Evolutionary conservation across 2,113 vertebrate genomes (phyloP).

Genomic region (Cynoglossus semilaevis): DNA sequence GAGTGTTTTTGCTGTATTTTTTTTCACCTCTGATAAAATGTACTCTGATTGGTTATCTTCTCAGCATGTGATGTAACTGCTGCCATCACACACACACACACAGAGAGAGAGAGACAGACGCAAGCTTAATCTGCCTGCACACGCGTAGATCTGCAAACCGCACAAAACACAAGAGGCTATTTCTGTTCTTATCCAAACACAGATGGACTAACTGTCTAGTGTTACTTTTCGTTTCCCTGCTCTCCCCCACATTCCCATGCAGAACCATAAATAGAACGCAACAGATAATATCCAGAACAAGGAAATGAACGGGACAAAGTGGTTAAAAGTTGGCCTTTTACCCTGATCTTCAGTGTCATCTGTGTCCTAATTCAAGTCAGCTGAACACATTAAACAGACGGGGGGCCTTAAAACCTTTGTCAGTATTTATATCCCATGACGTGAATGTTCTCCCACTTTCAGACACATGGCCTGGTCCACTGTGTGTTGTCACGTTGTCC

Average conservation of each 20-base stretch:
- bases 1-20: not conserved
- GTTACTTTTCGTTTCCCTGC: conserved; percentile 59
- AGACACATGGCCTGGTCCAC: conserved; percentile 7
- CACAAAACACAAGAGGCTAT: conserved; percentile 57
- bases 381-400: conserved; percentile 26
- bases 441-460: conserved; percentile 16
- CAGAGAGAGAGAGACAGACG: not conserved
- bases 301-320: conserved; percentile 45
- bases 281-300: conserved; percentile 65
- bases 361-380: conserved; percentile 44
- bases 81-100: conserved; percentile 3
- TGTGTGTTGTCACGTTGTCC: conserved; percentile 4
- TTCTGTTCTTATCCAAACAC: conserved; percentile 72
- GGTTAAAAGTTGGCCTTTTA: conserved; percentile 44
- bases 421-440: conserved; percentile 37
- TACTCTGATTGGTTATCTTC: not conserved
- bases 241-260: conserved; percentile 69
- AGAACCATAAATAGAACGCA: conserved; percentile 64
- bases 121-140: conserved; percentile 24
- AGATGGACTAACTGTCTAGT: conserved; percentile 57
- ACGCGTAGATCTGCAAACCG: conserved; percentile 40
- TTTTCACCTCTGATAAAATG: not conserved
- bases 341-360: conserved; percentile 43
- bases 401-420: conserved; percentile 33
- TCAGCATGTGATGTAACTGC: not conserved